Evolutionary conservation across 2,113 vertebrate genomes (phyloP), one percentile per base, ranked within the genome.

Genomic region (Melanostigma gelatinosum): DNA sequence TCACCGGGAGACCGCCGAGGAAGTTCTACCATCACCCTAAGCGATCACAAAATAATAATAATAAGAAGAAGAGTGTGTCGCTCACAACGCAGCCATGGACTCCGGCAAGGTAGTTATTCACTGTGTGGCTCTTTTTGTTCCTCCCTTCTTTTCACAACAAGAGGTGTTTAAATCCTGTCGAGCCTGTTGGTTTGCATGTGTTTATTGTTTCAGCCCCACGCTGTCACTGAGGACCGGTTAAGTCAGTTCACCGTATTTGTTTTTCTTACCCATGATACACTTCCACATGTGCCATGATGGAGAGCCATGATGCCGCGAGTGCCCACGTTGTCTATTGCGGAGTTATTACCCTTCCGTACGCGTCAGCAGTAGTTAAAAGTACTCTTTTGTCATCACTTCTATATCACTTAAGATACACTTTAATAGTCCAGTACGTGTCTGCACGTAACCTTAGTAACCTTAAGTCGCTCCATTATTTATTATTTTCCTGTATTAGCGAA

Each of bases 101-200:
- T 70, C 87, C 0, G 89, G 79, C 77, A 93, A 93, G 92, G 92
- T 93, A 90, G 15, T 38, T 67, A 15, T 24, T 8, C 22, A 1
- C 18, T 16, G 10, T 58, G 8, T 63, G 64, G 52, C 32, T 63
- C 24, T 0, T 15, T 36, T 55, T 13, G 13, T 6, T 20, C 20
- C 3, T 22, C 34, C 34, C 34, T 34, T 15, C 42, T 15, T 13
- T 44, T 5, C 8, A 13, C 34, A 8, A 5, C 1, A 2, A 24
- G 15, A 46, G 44, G 44, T 46, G n/a, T 57, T 46, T 27, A 4
- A 66, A 27, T 9, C 24, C 44, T 20, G 66, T 67, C 36, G 44
- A 55, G 84, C 88, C 58, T 2, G 54, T 27, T 27, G 10, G 10
- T 4, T 57, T 27, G 54, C 54, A 1, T 16, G 32, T 13, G 61